Base-by-base conservation (phyloP, 30 jellyfish, hydroid and myxozoan species). In the Hydractinia echinata region DNA sequence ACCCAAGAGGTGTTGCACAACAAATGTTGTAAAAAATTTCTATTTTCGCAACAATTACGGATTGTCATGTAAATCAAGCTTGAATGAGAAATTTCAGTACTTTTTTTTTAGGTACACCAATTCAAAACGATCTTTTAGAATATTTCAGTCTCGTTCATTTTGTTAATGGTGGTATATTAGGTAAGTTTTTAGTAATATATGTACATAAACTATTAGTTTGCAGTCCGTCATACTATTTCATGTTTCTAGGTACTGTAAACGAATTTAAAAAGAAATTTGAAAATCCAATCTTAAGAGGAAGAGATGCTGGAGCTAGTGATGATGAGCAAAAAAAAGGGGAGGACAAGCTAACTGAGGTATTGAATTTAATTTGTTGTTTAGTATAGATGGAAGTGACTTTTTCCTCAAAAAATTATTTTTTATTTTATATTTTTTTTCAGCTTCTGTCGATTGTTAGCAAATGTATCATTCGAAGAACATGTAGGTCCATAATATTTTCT, bases 401-500 rank as follows among this genome's bases (percentile, higher is more conserved):
- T 58, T 58, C 19, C 69, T 58, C 69, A 58, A 16, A 11, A 58
- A 16, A 11, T 13, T 58, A 11, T 58, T 16, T 13, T 58, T 58
- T 58, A 11, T 58, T 71, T 53, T 10, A 51, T 54, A 58, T 56
- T 61, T 61, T 61, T 61, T 88, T 86, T 66, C 85, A 95, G 99
- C 96, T 95, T n/a, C 82, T 95, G 51, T 83, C 97, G 48, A 89
- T 95, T 53, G 99, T 95, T 15, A 95, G 95, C 89, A 88, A 82
- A 61, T 95, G 99, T 54, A 88, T 95, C 84, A 95, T 95, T n/a
- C 83, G 99, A n/a, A 78, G 99, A 72, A 95, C 99, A 0, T 89
- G 99, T 95, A 86, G 86, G 97, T 87, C 8, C 0, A 0, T 4
- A 53, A 15, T 6, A 49, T 10, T 55, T 5, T 54, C n/a, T 16